Evolutionary conservation across 2,113 vertebrate species (phyloP), one percentile per base, ranked within the genome.

Genomic region (Trogon melanurus): DNA sequence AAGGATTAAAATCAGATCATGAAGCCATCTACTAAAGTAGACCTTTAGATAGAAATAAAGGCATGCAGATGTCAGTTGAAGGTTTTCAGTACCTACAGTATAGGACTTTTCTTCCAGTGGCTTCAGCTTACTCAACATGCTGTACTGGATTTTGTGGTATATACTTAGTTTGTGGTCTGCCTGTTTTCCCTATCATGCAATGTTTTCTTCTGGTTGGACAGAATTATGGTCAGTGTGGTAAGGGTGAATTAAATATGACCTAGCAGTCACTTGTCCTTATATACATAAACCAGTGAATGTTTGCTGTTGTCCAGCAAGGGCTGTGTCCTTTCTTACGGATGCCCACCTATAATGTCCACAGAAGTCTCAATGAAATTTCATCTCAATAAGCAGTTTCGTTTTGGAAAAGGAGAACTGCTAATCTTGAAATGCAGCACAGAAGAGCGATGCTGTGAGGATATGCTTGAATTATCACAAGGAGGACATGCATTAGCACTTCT

Each of bases 11-110:
- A 96, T 92, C 81, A 64, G 29, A 86, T 76, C 50, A 92, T 85
- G 87, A 97, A 97, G 94, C 89, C 91, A 98, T 79, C 93, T 92
- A 78, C 80, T 74, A 91, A 95, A 96, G 84, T 92, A 97, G 96
- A 97, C 36, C 38, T 93, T 95, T 60, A 56, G 80, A 57, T n/a
- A 93, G 93, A 88, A 87, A 83, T 47, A 74, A 89, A 79, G 69
- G 90, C 90, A 89, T 81, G 34, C 45, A 60, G 32, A 88, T 73
- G 36, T 41, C 36, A 82, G 22, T 58, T 70, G 56, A 85, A 91
- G 22, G 13, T 60, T 97, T 89, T 85, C 26, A 34, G 62, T 57
- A 83, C 75, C 88, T 91, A 84, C 56, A 50, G 53, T 47, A 64
- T 64, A 86, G 94, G 89, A 84, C 71, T 91, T 83, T 84, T 38